Evolutionary conservation across 2,113 vertebrate genomes (phyloP), one percentile per base, ranked within the genome.

Genomic region (Cyprichromis sp.): DNA sequence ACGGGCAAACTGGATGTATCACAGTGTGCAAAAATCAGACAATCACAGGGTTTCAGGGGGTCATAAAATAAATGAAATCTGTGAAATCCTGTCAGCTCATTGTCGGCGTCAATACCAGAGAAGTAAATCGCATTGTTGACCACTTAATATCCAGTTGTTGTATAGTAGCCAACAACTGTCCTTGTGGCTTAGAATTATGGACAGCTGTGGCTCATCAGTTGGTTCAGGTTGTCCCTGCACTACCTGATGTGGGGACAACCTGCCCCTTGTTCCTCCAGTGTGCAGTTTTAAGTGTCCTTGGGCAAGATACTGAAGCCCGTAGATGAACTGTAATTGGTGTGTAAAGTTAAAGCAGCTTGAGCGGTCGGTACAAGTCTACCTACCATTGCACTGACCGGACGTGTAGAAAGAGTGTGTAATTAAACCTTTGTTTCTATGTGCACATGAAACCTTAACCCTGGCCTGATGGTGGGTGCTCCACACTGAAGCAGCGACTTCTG

Each of bases 221-320:
- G 9, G 17, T 36, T 7, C 34, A 71, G 42, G 42, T 73, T 73
- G 38, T 45, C 57, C 0, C 57, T 61, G 57, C 29, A 19, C 29
- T 19, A 19, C 57, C 57, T 63, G 59, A 36, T n/a, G 9, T 63
- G 31, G 31, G 31, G 9, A 63, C 59, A 63, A 2, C 1, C 59
- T n/a, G 61, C 14, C 68, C 40, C 14, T 45, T 0, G 13, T 45
- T 76, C 40, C 40, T 73, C 21, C 68, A 45, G 21, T 45, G n/a
- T 26, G 38, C 5, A 26, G 40, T 1, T 17, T 45, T 42, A 73
- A 26, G 13, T 26, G 38, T 47, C 40, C 24, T 76, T 47, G 68
- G 40, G 68, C 24, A 29, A 0, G 0, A 50, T 19, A 78, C 16
- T 50, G 42, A 78, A 50, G 16, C 36, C 19, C 0, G 34, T 9